Base-by-base conservation (phyloP, 2,888 invertebrate genomes). In the Leptogaster cylindrica region DNA sequence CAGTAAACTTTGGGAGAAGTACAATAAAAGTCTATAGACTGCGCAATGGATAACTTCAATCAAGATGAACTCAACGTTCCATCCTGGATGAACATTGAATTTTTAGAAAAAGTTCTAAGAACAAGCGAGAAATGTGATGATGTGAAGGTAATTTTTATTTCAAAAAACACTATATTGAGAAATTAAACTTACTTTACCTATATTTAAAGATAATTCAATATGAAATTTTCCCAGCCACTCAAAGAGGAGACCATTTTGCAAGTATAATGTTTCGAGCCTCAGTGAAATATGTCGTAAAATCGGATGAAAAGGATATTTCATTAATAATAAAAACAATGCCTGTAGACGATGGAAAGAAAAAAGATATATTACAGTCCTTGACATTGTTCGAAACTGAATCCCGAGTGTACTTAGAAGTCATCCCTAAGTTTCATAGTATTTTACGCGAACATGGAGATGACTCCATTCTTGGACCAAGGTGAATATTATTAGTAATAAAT, bases 321-420 rank as follows among this genome's bases (percentile, higher is more conserved):
- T 68, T 51, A 66, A 74, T 78, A 18, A 72, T 77, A 1, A 78
- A 78, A 65, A 74, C 75, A 0, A 75, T 77, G 75, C 77, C 77
- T 0, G 73, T 74, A 8, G 8, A 10, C n/a, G 74, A 76, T 3
- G 73, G 76, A 1, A 16, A 58, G 0, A 77, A 77, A 66, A 75
- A 69, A 48, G 75, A 76, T 0, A 36, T 77, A 25, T 14, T 78
- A 5, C 67, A 27, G 0, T 71, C 73, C 1, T 66, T 72, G 0
- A 50, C 58, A 5, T 67, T 77, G 14, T 78, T 78, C 18, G 66
- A 71, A 68, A 75, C 74, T 0, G 78, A 78, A 72, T 74, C 75
- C 14, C 69, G 68, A 2, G 76, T 78, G 75, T 78, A 76, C 46
- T 71, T 73, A 1, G 67, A 76, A 58, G 72, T 75, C 0, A 67